Evolutionary conservation across 2,113 vertebrate species (phyloP), one percentile per base, ranked within the genome.

Genomic region (Pomatorhinus ruficollis): DNA sequence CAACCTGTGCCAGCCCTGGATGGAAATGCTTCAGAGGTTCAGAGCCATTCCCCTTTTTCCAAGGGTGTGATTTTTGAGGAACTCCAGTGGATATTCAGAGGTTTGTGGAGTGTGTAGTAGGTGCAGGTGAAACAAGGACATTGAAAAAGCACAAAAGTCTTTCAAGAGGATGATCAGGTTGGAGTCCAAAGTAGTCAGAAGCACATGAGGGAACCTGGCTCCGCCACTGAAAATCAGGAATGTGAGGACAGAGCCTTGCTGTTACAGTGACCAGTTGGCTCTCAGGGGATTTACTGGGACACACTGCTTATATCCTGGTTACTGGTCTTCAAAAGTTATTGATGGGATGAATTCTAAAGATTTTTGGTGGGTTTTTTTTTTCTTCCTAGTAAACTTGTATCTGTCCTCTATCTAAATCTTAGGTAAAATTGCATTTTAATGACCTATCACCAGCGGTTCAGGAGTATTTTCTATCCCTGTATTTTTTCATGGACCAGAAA

Each of bases 331-430:
- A 80, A 57, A 80, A 77, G 15, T 42, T 63, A 66, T 9, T 59
- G 69, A 24, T 66, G 21, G 35, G 27, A 75, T 66, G 18, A 65
- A 89, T 81, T 63, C 60, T 65, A 86, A 91, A 63, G 8, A 49
- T 33, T 31, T 61, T 47, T 3, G 3, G 0, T 25, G 7, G 2
- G 4, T 10, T 13, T 9, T 57, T 9, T 57, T 18, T 44, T 56
- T n/a, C 19, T 56, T n/a, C 19, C 12, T 13, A 6, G 33, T 28
- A 88, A 88, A 92, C 8, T 20, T 80, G 20, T 12, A 37, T 37
- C 11, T 7, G 22, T 40, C 12, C 11, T 75, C n/a, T 3, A 2
- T 52, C 37, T 3, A 6, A 68, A 90, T 21, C 14, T 31, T 6
- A 49, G 16, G 9, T 52, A 64, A 90, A 75, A 79, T 71, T 30